phyloP scores from a whole-genome alignment of 2,113 vertebrate species.

The Muntiacus reevesi region DNA sequence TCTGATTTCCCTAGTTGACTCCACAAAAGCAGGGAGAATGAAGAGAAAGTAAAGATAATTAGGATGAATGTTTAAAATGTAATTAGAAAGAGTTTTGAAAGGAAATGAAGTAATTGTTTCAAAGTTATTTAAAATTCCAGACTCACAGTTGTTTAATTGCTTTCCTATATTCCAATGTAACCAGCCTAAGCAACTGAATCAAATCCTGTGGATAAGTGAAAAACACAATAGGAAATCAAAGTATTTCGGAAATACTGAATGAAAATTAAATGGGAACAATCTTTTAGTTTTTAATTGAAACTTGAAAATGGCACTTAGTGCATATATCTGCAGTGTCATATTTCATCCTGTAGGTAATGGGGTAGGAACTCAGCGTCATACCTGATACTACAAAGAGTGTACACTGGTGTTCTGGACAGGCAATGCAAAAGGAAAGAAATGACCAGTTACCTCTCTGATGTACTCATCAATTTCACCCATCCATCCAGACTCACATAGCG shows the following conservation, averaged over 20 bases:
- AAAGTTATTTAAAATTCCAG: conserved; percentile 59
- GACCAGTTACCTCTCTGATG: neutral
- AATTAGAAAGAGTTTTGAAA: conserved; percentile 52
- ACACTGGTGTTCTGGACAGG: neutral
- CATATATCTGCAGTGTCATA: neutral
- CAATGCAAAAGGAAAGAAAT: neutral
- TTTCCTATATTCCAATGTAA: neutral
- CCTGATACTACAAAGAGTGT: neutral
- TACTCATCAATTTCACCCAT: neutral
- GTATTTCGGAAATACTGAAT: neutral
- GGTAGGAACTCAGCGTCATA: neutral
- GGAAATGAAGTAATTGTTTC: conserved; percentile 45
- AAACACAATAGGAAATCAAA: neutral
- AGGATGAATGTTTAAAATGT: neutral
- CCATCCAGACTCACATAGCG: neutral
- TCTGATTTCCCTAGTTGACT: neutral
- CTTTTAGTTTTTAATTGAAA: conserved; percentile 13
- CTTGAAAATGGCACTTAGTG: neutral
- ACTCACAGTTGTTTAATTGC: conserved; percentile 40
- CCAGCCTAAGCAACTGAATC: neutral
- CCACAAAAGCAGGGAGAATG: neutral
- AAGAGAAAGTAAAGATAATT: conserved; percentile 46
- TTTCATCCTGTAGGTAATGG: neutral
- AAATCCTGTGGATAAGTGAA: neutral
- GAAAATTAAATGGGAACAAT: neutral